phyloP scores from a whole-genome alignment of 2,888 invertebrate genomes.

The Harpalus rufipes region DNA sequence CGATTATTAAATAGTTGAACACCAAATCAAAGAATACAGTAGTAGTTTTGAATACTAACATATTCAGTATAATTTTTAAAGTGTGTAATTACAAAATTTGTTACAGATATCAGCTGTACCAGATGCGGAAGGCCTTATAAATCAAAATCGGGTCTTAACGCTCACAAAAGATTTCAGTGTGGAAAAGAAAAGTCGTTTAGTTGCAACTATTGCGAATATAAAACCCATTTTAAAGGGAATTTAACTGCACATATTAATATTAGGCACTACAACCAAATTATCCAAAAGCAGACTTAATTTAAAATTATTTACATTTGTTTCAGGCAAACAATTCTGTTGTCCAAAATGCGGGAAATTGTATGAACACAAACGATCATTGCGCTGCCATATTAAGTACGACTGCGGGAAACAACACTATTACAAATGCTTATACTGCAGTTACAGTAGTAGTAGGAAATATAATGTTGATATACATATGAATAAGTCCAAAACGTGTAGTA shows the following conservation, averaged over 20 bases:
- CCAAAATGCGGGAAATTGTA: slow-evolving; percentile 55
- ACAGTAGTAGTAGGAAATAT: slow-evolving; percentile 27
- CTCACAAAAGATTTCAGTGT: slow-evolving; percentile 87
- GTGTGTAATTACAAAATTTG: background rate
- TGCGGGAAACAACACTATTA: slow-evolving; percentile 62
- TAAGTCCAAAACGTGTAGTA: background rate
- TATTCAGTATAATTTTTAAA: background rate
- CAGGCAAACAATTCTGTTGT: slow-evolving; percentile 52
- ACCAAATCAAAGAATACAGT: background rate
- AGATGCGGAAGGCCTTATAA: slow-evolving; percentile 91
- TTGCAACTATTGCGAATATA: slow-evolving; percentile 59
- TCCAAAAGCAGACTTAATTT: background rate
- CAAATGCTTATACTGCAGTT: slow-evolving; percentile 5
- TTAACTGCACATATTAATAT: slow-evolving; percentile 69
- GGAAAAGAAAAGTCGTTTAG: slow-evolving; percentile 82
- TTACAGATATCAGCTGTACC: slow-evolving; percentile 77
- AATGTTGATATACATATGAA: slow-evolving; percentile 7
- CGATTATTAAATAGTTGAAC: background rate
- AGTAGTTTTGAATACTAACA: background rate
- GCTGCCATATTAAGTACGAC: slow-evolving; percentile 55
- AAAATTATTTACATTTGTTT: slow-evolving; percentile 28
- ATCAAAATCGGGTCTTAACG: slow-evolving; percentile 87
- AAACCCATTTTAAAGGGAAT: slow-evolving; percentile 67
- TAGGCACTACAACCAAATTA: background rate
- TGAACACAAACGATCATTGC: slow-evolving; percentile 46